phyloP scores from a whole-genome alignment of 64 coral and sea anemone species.

The Stylophora pistillata region DNA sequence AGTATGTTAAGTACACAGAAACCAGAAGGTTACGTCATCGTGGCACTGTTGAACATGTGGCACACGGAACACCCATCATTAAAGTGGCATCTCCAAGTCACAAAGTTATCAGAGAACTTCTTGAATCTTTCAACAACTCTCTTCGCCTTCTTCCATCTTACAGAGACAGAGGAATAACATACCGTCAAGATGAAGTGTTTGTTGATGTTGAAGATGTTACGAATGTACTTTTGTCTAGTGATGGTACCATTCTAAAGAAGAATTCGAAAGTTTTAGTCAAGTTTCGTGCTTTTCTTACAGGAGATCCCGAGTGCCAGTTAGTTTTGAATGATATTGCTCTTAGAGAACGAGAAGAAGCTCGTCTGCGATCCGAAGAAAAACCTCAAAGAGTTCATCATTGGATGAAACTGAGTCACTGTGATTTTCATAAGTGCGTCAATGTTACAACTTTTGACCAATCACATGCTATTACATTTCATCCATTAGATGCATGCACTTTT shows the following conservation, averaged over 20 bases:
- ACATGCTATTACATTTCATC: constrained; percentile 90
- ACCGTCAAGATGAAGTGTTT: constrained; percentile 93
- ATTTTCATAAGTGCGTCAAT: constrained; percentile 91
- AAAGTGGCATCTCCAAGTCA: constrained; percentile 86
- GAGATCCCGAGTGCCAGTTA: constrained; percentile 93
- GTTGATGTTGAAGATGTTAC: constrained; percentile 90
- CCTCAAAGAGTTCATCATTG: constrained; percentile 93
- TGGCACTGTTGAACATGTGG: constrained; percentile 78
- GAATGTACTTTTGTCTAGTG: constrained; percentile 63
- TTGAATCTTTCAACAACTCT: constrained; percentile 79
- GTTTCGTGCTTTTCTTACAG: constrained; percentile 88
- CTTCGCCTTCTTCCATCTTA: constrained; percentile 87
- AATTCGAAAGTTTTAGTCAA: constrained; percentile 82
- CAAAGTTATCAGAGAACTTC: constrained; percentile 75
- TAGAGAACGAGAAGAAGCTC: constrained; percentile 82
- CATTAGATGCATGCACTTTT: constrained; percentile 98
- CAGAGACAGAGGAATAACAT: constrained; percentile 91
- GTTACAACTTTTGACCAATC: constrained; percentile 58
- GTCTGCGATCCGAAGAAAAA: constrained; percentile 80
- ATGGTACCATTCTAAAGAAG: constrained; percentile 81
- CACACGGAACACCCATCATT: constrained; percentile 82
- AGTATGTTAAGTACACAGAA: constrained; percentile 95
- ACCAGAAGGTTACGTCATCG: constrained; percentile 74
- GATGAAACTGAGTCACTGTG: constrained; percentile 69
- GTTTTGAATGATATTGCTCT: constrained; percentile 88